These are phyloP conservation scores for Acipenser transmontanus DNA, from an alignment of 2,797 vertebrate genomes.

Conservation along the genomic window DNA sequence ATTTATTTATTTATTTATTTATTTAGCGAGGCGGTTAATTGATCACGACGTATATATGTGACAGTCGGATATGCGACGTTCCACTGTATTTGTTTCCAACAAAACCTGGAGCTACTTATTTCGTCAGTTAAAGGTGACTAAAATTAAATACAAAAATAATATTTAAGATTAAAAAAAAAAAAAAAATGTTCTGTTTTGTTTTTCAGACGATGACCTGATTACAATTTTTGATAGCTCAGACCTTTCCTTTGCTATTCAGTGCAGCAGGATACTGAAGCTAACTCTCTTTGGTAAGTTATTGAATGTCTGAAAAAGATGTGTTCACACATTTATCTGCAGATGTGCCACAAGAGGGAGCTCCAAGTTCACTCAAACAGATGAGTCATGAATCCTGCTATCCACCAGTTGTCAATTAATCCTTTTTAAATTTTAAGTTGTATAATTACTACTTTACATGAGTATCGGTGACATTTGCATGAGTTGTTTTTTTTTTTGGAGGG, in stretches of 20 bases:
- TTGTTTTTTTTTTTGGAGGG: background rate
- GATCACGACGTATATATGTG: too few relatives aligned
- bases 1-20: too few relatives aligned
- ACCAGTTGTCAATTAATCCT: too few relatives aligned
- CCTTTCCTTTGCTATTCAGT: slow-evolving; percentile 96
- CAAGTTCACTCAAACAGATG: slow-evolving; percentile 15
- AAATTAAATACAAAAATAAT: background rate
- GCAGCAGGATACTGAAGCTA: slow-evolving; percentile 98
- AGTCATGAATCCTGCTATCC: too few relatives aligned
- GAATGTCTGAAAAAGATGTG: too few relatives aligned
- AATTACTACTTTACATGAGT: too few relatives aligned
- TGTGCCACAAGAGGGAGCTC: slow-evolving; percentile 45
- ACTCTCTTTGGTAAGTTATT: slow-evolving; percentile 88
- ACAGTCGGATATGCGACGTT: too few relatives aligned
- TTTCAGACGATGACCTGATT: slow-evolving; percentile 93
- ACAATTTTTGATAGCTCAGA: slow-evolving; percentile 99
- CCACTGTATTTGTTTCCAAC: too few relatives aligned
- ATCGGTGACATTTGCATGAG: background rate
- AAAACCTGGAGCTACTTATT: too few relatives aligned
- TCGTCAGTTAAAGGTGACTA: too few relatives aligned
- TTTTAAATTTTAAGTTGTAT: too few relatives aligned
- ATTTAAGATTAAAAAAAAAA: background rate
- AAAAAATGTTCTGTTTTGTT: background rate
- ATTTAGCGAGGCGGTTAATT: too few relatives aligned
- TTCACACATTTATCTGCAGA: slow-evolving; percentile 17